A percentile compares a stretch with the other conserved stretches of the same genome.
Evolutionary conservation across 2,797 vertebrate species (phyloP).

Genomic region (Fratercula arctica): DNA sequence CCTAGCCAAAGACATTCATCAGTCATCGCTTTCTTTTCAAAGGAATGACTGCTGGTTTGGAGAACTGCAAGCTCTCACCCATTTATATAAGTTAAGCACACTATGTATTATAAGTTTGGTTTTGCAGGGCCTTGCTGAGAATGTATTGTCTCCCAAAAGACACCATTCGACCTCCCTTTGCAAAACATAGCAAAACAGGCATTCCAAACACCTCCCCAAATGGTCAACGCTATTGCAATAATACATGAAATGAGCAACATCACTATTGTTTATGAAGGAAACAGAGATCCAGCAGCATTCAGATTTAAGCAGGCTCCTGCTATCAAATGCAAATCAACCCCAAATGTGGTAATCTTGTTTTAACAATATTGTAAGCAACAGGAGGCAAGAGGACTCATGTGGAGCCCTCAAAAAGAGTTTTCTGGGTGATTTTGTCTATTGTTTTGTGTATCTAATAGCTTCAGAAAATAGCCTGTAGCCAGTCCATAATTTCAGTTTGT

Average conservation of each 20-base stretch:
- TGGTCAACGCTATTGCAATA: not conserved
- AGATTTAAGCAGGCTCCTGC: not conserved
- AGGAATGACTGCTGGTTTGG: not conserved
- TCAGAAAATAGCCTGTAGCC: not conserved
- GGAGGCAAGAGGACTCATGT: not conserved
- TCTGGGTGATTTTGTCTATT: not conserved
- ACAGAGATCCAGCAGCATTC: not conserved
- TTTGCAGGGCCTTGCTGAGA: not conserved
- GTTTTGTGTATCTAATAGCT: not conserved
- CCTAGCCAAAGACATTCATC: not conserved
- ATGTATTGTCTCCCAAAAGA: not conserved
- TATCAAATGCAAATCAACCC: not conserved
- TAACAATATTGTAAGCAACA: not conserved
- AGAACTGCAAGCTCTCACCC: not conserved
- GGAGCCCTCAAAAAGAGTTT: not conserved
- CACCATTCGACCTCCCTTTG: not conserved
- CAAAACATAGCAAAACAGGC: not conserved
- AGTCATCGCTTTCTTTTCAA: not conserved
- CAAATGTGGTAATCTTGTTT: not conserved
- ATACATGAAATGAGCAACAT: not conserved
- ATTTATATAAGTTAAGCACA: not conserved
- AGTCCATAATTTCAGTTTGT: not conserved
- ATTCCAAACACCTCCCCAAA: not conserved
- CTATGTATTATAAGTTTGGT: not conserved
- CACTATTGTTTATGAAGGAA: not conserved